Conservation (phyloP, 2,797 vertebrate genomes). For the Enteromius unitaeniatus region DNA sequence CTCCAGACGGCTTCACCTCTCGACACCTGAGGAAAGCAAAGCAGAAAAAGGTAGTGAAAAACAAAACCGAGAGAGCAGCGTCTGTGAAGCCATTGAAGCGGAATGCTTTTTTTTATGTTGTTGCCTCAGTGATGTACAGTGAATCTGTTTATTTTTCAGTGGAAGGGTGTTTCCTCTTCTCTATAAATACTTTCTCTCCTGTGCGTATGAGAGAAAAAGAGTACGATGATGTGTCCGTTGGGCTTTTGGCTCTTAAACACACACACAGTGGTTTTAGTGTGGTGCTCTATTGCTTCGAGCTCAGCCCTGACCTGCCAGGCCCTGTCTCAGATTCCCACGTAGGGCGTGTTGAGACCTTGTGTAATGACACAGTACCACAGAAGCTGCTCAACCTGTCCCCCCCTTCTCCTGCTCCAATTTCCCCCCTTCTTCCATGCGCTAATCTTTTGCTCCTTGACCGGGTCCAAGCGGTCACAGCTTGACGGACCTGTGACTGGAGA, state of each 20-base stretch:
- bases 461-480: conserved; percentile 42
- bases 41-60: conserved; percentile 74
- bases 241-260: conserved; percentile 56
- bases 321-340: conserved; percentile 63
- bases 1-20: conserved; percentile 44
- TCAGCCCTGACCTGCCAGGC: conserved; percentile 58
- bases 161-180: conserved; percentile 61
- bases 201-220: conserved; percentile 33
- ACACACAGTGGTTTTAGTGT: conserved; percentile 49
- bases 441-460: conserved; percentile 47
- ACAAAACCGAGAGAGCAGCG: conserved; percentile 61
- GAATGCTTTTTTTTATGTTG: conserved; percentile 52
- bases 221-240: conserved; percentile 43
- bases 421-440: conserved; percentile 44
- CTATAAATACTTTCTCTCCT: conserved; percentile 56
- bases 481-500: conserved; percentile 24
- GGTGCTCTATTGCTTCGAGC: conserved; percentile 50
- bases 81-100: conserved; percentile 36
- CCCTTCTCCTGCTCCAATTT: conserved; percentile 53
- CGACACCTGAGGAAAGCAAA: conserved; percentile 57
- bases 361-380: conserved; percentile 58
- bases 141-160: conserved; percentile 57
- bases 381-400: conserved; percentile 65
- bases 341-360: conserved; percentile 64
- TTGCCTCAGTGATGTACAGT: conserved; percentile 50